Percentiles rank a stretch among this genome's conserved stretches.
Evolutionary conservation across 2,888 invertebrate species (phyloP).

Genomic region (Bombylius major): DNA sequence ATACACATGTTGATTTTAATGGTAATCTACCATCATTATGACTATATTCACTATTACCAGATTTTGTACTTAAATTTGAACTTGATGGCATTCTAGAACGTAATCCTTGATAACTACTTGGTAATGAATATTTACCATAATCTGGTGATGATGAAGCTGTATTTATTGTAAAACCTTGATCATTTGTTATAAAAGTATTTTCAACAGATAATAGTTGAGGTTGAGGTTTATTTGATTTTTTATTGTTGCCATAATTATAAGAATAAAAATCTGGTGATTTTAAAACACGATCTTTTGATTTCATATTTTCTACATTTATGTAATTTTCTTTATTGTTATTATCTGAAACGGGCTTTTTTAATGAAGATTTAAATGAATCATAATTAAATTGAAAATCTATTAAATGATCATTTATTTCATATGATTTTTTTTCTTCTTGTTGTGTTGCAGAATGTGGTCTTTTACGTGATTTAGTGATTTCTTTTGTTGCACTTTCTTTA

Average conservation of each 20-base stretch:
- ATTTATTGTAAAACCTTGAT: neutral
- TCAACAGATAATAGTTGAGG: too few species aligned
- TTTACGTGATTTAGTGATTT: neutral
- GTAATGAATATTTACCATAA: conserved; percentile 17
- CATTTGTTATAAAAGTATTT: too few species aligned
- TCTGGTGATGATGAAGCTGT: conserved; percentile 1
- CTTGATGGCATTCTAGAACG: conserved; percentile 1
- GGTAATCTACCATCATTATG: conserved; percentile 37
- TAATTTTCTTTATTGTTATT: too few species aligned
- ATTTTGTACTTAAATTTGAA: conserved; percentile 22
- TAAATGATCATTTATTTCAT: too few species aligned
- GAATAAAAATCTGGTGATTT: too few species aligned
- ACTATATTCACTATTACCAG: conserved; percentile 32
- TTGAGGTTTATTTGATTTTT: neutral
- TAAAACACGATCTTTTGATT: too few species aligned
- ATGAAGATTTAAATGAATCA: too few species aligned
- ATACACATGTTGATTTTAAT: conserved; percentile 42
- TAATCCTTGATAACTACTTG: conserved; percentile 11
- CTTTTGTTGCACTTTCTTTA: neutral
- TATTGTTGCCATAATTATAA: neutral
- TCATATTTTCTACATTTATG: too few species aligned
- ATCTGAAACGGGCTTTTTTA: too few species aligned
- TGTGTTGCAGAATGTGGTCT: neutral
- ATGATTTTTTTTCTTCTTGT: neutral
- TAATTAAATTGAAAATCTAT: too few species aligned